Evolutionary conservation across 2,113 vertebrate species (phyloP), one percentile per base, ranked within the genome.

Genomic region (Corythaixoides concolor): DNA sequence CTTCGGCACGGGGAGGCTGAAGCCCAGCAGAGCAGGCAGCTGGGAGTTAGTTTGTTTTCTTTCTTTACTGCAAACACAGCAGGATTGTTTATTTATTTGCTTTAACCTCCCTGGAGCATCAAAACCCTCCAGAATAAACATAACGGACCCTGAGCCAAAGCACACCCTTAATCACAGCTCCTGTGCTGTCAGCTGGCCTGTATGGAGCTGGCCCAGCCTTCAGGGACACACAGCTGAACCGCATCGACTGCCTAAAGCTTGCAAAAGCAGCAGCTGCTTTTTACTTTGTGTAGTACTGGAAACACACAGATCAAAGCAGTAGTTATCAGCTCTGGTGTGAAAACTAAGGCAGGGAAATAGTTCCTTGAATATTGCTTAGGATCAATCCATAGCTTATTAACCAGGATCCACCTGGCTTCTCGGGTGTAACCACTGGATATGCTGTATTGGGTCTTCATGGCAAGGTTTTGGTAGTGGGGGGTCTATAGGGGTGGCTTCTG

Each of bases 1-100:
- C 47, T 45, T 11, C 37, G 22, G 49, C 52, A 26, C 0, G 0
- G 20, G 11, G 7, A 58, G 21, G 50, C 0, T 56, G 9, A 84
- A 53, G 27, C 1, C 21, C 13, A 39, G 62, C 39, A 74, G 10
- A 58, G 43, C 62, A 60, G 15, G 56, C 30, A 67, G 43, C 33
- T 53, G 12, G 24, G 30, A 70, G 11, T 53, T 9, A 13, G 7
- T 8, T 18, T 8, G 5, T 8, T 45, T 59, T 20, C 9, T 18
- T 55, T 78, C 41, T 84, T 41, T 35, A 58, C 24, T 47, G 12
- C n/a, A 90, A 74, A 49, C 24, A 49, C 1, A 0, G 5, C 28
- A 78, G 41, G 14, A n/a, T 30, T 70, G 63, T 77, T 90, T 68
- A 58, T 78, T 89, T 93, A 32, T 53, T 87, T 94, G 56, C 43